phyloP scores from a whole-genome alignment of 2,888 invertebrate genomes.

The Charanyca ferruginea region DNA sequence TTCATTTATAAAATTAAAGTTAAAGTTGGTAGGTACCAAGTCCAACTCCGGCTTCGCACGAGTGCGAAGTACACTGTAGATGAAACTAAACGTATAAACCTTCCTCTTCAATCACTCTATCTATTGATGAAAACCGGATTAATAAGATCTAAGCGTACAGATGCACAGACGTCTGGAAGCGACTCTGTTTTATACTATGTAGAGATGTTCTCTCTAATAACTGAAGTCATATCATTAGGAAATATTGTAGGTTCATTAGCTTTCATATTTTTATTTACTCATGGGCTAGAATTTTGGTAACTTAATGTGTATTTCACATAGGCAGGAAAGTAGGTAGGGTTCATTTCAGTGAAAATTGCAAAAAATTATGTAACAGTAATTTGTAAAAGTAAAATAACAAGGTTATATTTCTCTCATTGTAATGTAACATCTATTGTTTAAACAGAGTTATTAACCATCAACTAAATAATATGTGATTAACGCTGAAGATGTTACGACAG shows the following conservation, averaged over 20 bases:
- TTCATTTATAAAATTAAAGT: no score
- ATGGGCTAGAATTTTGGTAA: not conserved
- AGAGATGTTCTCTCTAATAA: no score
- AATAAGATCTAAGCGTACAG: no score
- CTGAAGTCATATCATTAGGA: not conserved
- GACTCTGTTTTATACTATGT: no score
- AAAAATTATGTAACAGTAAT: slow-evolving; percentile 48
- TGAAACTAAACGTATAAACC: no score
- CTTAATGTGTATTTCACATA: slow-evolving; percentile 2
- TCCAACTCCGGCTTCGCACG: no score
- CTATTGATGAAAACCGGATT: no score
- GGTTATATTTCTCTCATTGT: slow-evolving; percentile 60
- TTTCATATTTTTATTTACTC: not conserved
- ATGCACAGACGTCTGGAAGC: no score
- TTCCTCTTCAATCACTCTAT: no score
- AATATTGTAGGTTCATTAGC: not conserved
- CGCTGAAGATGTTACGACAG: slow-evolving; percentile 67
- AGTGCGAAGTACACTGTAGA: no score
- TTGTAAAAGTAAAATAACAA: slow-evolving; percentile 53
- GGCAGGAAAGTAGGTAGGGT: slow-evolving; percentile 14
- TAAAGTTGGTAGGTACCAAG: no score
- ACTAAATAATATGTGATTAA: slow-evolving; percentile 64
- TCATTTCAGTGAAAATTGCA: slow-evolving; percentile 42
- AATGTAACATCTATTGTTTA: slow-evolving; percentile 62
- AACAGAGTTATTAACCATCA: slow-evolving; percentile 59